Evolutionary conservation across 2,888 invertebrate species (phyloP).

Genomic region (Macrosiphum euphorbiae): DNA sequence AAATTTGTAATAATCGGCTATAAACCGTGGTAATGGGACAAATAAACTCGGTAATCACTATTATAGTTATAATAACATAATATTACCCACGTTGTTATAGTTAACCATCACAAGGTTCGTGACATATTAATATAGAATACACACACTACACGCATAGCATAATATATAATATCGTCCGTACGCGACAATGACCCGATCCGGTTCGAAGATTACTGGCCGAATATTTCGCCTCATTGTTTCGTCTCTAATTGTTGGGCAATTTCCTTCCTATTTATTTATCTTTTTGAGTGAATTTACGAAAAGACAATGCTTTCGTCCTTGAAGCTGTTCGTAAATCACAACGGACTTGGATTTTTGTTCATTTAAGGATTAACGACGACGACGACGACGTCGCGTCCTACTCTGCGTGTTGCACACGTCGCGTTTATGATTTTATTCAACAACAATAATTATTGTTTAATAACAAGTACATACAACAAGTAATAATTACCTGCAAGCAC

Average conservation of each 20-base stretch:
- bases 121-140: slow-evolving; percentile 7
- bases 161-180: not conserved
- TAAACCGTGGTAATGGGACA: not conserved
- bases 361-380: not conserved
- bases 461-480: too few relatives aligned
- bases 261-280: slow-evolving; percentile 29
- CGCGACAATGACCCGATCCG: slow-evolving; percentile 59
- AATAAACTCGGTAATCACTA: not conserved
- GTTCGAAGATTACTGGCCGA: slow-evolving; percentile 51
- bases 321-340: not conserved
- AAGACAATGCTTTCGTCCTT: slow-evolving; percentile 50
- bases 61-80: not conserved
- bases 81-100: not conserved
- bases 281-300: slow-evolving; percentile 2
- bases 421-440: slow-evolving; percentile 23
- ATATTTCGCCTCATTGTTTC: slow-evolving; percentile 56
- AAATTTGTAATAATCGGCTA: not conserved
- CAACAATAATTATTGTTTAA: not conserved
- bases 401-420: not conserved
- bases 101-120: slow-evolving; percentile 32
- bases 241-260: slow-evolving; percentile 58
- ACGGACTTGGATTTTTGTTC: not conserved
- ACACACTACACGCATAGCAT: not conserved
- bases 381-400: not conserved
- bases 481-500: not conserved